phyloP scores from a whole-genome alignment of 23 tunicate genomes.

The Trididemnum miniatum region DNA sequence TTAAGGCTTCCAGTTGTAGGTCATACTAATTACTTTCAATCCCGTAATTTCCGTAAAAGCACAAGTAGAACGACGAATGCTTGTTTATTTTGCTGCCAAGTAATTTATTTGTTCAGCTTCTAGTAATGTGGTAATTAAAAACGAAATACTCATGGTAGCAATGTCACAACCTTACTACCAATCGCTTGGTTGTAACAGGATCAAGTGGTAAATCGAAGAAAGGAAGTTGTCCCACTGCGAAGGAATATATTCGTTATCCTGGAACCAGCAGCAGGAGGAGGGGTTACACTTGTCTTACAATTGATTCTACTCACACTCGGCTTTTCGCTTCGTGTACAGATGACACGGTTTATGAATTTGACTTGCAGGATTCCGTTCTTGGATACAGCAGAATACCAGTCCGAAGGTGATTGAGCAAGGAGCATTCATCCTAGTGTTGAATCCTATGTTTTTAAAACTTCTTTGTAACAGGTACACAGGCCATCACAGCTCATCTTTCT shows the following conservation, averaged over 20 bases:
- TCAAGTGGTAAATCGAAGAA: no score
- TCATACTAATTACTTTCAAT: no score
- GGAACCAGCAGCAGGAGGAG: conserved; percentile 70
- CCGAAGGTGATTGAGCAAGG: neutral
- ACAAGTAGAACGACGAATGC: no score
- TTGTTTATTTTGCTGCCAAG: no score
- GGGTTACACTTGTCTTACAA: conserved; percentile 63
- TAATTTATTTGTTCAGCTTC: no score
- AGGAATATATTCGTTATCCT: conserved; percentile 54
- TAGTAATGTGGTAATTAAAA: no score
- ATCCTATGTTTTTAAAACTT: conserved; percentile 1
- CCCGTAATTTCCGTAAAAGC: no score
- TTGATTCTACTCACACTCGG: conserved; percentile 58
- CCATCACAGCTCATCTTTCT: conserved; percentile 68
- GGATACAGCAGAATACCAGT: neutral
- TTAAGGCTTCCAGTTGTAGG: no score
- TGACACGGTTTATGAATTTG: conserved; percentile 67
- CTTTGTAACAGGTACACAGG: conserved; percentile 84
- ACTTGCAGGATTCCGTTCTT: conserved; percentile 11
- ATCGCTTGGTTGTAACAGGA: no score
- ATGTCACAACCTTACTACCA: no score
- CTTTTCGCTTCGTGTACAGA: conserved; percentile 88
- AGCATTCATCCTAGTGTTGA: neutral
- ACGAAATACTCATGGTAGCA: no score
- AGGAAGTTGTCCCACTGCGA: conserved; percentile 13